Base-by-base conservation (phyloP, 2,113 vertebrate genomes). In the Orthonyx spaldingii region DNA sequence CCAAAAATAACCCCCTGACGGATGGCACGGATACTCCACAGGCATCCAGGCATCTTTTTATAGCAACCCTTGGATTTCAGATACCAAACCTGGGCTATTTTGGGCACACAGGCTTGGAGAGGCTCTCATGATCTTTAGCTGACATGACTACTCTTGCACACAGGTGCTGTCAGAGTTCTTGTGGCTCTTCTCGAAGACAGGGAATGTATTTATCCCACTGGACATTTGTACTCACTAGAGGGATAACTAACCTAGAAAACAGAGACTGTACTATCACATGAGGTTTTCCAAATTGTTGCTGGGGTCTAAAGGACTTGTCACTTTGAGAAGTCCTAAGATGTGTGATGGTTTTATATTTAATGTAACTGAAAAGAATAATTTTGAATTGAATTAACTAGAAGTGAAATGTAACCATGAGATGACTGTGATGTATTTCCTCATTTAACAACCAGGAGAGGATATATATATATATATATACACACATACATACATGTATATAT, bases 41-140 rank as follows among this genome's bases (percentile, higher is more conserved):
- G 98, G 98, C 98, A 96, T 93, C 97, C 96, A 93, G 92, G 68
- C 57, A 63, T 39, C 98, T 99, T 99, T 99, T 99, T 98, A 98
- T 99, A 99, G 99, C 96, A 97, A 91, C 96, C 91, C 98, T 99
- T 98, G 97, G 98, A 98, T 98, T 99, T 93, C 98, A 98, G 98
- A 99, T 98, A 98, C 97, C 96, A 87, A 98, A 93, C 28, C 2
- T 78, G 86, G 79, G 97, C 98, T 99, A 99, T 99, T 99, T 99
- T 97, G 93, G 98, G 98, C 91, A 32, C 50, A 27, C 60, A 78
- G 89, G 96, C 97, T 97, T 95, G 41, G 53, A 98, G 97, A 97
- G 98, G 98, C 98, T 97, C 96, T 98, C 70, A 64, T 93, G 87
- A 89, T 97, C 97, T 97, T 95, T 96, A 95, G 97, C 97, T 72